Base-by-base conservation (phyloP, 2,113 vertebrate genomes). In the Saguinus imperator region DNA sequence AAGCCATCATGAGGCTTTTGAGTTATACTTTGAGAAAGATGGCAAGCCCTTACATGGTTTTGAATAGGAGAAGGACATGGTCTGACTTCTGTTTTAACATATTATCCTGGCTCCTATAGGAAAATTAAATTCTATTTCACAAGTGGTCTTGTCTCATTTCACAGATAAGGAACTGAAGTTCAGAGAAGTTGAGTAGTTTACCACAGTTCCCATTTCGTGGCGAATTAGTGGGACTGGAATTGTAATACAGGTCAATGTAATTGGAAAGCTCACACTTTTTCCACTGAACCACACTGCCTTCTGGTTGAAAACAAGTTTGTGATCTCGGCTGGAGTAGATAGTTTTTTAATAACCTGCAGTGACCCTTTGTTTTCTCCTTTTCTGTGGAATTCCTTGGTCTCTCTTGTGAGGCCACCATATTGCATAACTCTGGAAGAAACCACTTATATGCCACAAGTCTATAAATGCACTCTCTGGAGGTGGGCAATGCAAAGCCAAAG, bases 111-210 rank as follows among this genome's bases (percentile, higher is more conserved):
- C 8, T 89, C 20, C 18, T 73, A 8, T 70, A 55, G 37, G 68
- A 70, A 93, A 97, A 83, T 70, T 88, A 87, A 95, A 88, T 95
- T 87, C 72, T 52, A 0, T 87, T n/a, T 72, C 61, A 17, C 55
- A 61, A 35, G 32, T 32, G 23, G 20, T 75, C n/a, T 80, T 93
- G 11, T 16, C 68, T 5, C 68, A 3, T 86, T 94, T 88, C 32
- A 37, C 14, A 61, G 37, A 73, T 73, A 35, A 76, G 75, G 66
- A 91, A 70, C 58, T 64, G 27, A 64, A 29, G 27, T 64, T 45
- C 55, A 73, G 81, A 92, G 58, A 94, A 85, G 35, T 94, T 82
- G 80, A 82, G 40, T 94, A 32, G 68, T 64, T 94, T 94, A 70
- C 64, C n/a, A 79, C 16, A 83, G 68, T 92, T 83, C 61, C 35